Conservation (phyloP, 2,113 vertebrate genomes). For the Willisornis vidua region DNA sequence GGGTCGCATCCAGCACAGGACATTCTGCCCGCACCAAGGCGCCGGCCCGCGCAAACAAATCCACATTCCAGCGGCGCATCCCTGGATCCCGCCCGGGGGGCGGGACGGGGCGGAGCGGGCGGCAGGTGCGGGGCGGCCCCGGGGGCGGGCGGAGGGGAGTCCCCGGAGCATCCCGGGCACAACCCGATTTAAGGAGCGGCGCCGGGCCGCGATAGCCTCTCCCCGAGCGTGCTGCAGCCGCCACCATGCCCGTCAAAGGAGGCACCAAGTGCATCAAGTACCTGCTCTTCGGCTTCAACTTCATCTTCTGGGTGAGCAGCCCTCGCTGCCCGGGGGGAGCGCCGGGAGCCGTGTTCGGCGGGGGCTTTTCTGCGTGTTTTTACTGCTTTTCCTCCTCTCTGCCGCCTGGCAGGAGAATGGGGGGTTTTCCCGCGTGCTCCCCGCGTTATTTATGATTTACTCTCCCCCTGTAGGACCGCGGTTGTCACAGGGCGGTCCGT, state of each 20-base stretch:
- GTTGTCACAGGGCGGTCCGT: neutral
- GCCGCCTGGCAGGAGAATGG: accelerated
- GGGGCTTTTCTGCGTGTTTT: neutral
- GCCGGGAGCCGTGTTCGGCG: neutral
- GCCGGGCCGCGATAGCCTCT: accelerated
- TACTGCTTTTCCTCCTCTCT: neutral
- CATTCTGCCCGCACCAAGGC: neutral
- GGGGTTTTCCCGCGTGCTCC: neutral
- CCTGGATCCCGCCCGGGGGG: neutral
- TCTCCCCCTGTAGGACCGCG: neutral
- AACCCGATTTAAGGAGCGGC: neutral
- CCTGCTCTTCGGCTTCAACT: constrained; percentile 92
- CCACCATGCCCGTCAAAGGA: constrained; percentile 82
- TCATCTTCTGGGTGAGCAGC: constrained; percentile 92
- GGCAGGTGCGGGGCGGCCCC: neutral
- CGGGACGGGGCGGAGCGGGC: neutral
- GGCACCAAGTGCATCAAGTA: constrained; percentile 94
- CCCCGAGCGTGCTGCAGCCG: accelerated
- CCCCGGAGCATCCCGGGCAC: neutral
- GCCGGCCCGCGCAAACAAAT: neutral
- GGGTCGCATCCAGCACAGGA: neutral
- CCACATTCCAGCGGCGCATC: neutral
- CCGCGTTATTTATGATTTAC: neutral
- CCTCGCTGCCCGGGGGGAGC: no score
- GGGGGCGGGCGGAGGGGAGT: neutral